Evolutionary conservation across 2,797 vertebrate genomes (phyloP).

Genomic region (Propithecus deckenii): DNA sequence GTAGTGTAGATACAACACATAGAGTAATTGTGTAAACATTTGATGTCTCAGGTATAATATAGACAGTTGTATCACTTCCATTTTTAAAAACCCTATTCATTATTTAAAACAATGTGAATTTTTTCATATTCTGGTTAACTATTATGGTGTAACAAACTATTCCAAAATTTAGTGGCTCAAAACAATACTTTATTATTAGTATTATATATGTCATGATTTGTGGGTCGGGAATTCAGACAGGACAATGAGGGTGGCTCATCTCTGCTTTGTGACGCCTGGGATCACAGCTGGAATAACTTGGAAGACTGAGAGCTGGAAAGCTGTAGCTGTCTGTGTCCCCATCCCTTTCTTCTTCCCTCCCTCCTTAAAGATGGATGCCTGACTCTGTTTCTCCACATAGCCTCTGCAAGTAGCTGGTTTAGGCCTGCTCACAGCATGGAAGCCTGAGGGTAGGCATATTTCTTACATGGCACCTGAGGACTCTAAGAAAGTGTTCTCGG

Average conservation of each 20-base stretch:
- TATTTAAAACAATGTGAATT: conserved; percentile 14
- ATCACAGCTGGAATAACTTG: background rate
- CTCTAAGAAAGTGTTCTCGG: background rate
- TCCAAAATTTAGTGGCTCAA: background rate
- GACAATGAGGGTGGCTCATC: background rate
- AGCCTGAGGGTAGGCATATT: background rate
- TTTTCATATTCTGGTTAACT: background rate
- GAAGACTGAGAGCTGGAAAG: background rate
- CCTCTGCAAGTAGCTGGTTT: background rate
- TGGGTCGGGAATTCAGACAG: background rate
- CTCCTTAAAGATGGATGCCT: background rate
- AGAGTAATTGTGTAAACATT: background rate
- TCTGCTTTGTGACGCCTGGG: background rate
- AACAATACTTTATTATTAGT: background rate
- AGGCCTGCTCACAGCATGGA: background rate
- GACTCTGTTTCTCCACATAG: background rate
- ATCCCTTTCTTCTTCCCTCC: background rate
- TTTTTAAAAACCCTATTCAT: background rate
- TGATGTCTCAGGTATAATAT: background rate
- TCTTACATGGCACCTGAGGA: background rate
- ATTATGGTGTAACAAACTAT: background rate
- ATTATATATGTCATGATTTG: background rate
- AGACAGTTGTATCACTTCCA: background rate
- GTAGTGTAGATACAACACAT: background rate
- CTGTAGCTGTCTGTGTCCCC: background rate